Evolutionary conservation across 2,113 vertebrate species (phyloP), one percentile per base, ranked within the genome.

Genomic region (Prunella fulvescens): DNA sequence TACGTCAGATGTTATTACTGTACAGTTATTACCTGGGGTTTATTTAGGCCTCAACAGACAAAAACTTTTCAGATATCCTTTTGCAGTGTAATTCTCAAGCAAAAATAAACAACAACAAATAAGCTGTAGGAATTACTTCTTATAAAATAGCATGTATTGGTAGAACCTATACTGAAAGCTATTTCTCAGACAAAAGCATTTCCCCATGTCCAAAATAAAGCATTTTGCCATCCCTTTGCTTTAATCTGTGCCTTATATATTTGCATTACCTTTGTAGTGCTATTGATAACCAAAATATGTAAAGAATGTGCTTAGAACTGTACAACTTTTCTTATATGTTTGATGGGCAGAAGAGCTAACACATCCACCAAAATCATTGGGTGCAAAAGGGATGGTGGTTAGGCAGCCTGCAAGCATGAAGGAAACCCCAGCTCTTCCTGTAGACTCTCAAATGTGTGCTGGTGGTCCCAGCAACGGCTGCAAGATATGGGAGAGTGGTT

Each of bases 371-470:
- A 29, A 88, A 81, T 51, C 25, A 9, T 65, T 3, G 14, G 13
- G 14, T 89, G 47, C 33, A 25, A n/a, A 69, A 50, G 12, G 45
- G 33, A 3, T 16, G 40, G 40, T 51, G 14, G 19, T 10, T n/a
- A 58, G 25, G 20, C n/a, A 39, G 6, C 53, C 28, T 60, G 44
- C 15, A 35, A 14, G 26, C 14, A 16, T 10, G 16, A 51, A 72
- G 16, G 39, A 56, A 51, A 7, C 7, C 10, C 14, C 0, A 0
- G 1, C 22, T 76, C 54, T 33, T 47, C 47, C 29, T 40, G 18
- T 8, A 28, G 28, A 22, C 28, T 29, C 53, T 74, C 10, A 57
- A 25, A 28, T 57, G 1, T 10, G 10, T 4, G 3, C 33, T 70
- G 23, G 25, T 2, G 4, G 14, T 78, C 28, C 39, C 4, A 7